Evolutionary conservation across 2,797 vertebrate genomes (phyloP), one percentile per base, ranked within the genome.

Genomic region (Cuculus canorus): DNA sequence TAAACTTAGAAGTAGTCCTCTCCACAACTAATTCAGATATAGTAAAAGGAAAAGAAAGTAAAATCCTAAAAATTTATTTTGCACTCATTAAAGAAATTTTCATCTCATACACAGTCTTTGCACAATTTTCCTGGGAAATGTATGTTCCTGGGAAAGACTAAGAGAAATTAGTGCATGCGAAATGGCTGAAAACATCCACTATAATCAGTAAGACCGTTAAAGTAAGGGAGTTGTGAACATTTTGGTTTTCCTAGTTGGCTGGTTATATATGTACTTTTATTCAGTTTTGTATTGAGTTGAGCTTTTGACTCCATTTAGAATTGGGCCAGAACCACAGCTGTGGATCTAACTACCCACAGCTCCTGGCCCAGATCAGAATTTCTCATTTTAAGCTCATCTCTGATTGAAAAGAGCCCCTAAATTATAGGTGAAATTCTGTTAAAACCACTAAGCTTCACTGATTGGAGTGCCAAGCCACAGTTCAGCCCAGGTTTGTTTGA

Each of bases 401-500:
- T 76, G 65, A 92, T 91, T 89, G 57, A 81, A 93, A 91, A 85
- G 68, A 77, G 43, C 35, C 37, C 73, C 65, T 50, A 77, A 68
- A 90, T 70, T 91, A 48, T 92, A 21, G 48, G 37, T 23, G 71
- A 89, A 77, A 57, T 91, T 85, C 45, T 94, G 15, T 77, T 43
- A 66, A 96, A 96, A 61, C 85, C 92, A 65, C 89, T 69, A 53
- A 91, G 32, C 84, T 78, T 57, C 35, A 10, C 30, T 77, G 52
- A 25, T 1, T 70, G 57, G 27, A 47, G 12, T 78, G 93, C 94
- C 96, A 97, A 96, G 56, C 86, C 95, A 91, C 84, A 95, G 75
- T 72, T 94, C 69, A 91, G 50, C 59, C 64, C 88, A 94, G 59
- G 50, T 69, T 94, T 92, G 28, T 88, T 95, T 96, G 69, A 80